phyloP scores from a whole-genome alignment of 2,888 invertebrate species.

The Acanthococcus lagerstroemiae region DNA sequence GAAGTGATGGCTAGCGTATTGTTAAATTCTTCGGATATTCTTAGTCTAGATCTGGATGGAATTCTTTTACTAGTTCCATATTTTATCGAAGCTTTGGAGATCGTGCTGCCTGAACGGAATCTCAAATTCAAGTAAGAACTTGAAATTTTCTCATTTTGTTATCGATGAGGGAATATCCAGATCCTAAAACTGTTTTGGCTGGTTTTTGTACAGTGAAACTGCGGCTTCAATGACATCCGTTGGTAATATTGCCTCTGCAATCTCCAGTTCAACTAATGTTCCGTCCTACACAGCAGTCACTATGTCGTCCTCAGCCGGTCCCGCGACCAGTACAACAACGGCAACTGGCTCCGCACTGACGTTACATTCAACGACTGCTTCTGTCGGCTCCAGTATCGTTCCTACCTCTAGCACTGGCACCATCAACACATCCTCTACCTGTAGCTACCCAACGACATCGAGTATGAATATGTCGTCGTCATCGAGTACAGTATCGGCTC shows the following conservation, averaged over 20 bases:
- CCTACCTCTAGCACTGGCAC: too few relatives aligned
- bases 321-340: not conserved
- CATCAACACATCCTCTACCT: too few relatives aligned
- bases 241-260: not conserved
- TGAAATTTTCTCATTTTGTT: not conserved
- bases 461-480: not conserved
- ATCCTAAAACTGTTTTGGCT: not conserved
- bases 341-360: not conserved
- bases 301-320: not conserved
- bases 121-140: constrained; percentile 56
- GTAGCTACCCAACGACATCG: not conserved
- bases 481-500: not conserved
- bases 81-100: constrained; percentile 79
- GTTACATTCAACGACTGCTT: too few relatives aligned
- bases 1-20: constrained; percentile 81
- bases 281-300: not conserved
- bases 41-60: constrained; percentile 85
- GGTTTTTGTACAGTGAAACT: not conserved
- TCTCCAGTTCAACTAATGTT: not conserved
- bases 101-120: constrained; percentile 79
- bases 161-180: too few relatives aligned
- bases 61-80: constrained; percentile 83
- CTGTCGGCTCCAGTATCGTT: too few relatives aligned
- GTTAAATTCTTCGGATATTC: constrained; percentile 73
- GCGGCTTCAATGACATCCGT: not conserved